Evolutionary conservation across 2,113 vertebrate genomes (phyloP), one percentile per base, ranked within the genome.

Genomic region (Cryptotis parvus): DNA sequence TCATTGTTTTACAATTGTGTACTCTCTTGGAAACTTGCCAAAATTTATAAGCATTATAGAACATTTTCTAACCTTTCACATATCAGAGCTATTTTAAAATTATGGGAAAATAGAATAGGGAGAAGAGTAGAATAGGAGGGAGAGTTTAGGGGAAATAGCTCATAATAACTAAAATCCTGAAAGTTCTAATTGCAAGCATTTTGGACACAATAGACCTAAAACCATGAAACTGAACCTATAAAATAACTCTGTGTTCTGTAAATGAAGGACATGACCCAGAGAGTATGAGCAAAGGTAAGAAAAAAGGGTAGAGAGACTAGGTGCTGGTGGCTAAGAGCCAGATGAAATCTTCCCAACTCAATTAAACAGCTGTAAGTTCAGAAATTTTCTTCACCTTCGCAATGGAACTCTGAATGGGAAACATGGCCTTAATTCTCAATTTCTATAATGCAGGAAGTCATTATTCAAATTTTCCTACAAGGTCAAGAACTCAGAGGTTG

Each of bases 391-490:
- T 80, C 49, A 84, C 77, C 27, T 31, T 76, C 35, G 72, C 15
- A 41, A 78, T 91, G 55, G 20, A 81, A 74, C 43, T 76, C 66
- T 90, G 55, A 79, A 45, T 55, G 86, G 37, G n/a, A 55, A 84
- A 74, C 18, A 79, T 15, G 93, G 91, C 75, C 84, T 92, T 90
- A 95, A 91, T 91, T 91, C 95, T 91, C 70, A 92, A 92, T 95
- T 94, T 94, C 35, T 87, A 63, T 63, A 92, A 79, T 22, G 27
- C 79, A 91, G 84, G 90, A 95, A 94, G 84, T 93, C 65, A 83
- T 93, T 93, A 93, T 91, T 92, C 82, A 91, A 88, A 87, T 92
- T 95, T 93, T 86, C 65, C 41, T 89, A 26, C 69, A 81, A 29
- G 89, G 83, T 96, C 89, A 96, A 90, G 85, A 83, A 90, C 87